phyloP scores from a whole-genome alignment of 30 jellyfish, hydroid and myxozoan species.

The Catostylus mosaicus region DNA sequence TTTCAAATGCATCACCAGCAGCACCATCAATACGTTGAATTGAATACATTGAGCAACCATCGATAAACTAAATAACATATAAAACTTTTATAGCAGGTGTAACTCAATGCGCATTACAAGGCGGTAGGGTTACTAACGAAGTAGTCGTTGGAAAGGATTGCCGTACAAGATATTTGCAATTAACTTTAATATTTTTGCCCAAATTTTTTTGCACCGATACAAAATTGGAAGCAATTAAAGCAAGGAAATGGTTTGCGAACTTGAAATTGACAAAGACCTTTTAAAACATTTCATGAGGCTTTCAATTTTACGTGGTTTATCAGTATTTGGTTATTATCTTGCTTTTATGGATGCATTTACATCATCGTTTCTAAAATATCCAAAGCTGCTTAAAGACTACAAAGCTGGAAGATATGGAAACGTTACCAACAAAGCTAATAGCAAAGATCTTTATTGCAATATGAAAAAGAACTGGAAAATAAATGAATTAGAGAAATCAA shows the following conservation, averaged over 20 bases:
- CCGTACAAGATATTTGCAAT: too few relatives aligned
- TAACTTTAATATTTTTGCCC: too few relatives aligned
- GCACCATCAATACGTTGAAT: background rate
- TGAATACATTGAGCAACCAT: background rate
- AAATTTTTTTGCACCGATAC: too few relatives aligned
- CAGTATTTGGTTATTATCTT: conserved; percentile 63
- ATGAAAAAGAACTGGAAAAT: conserved; percentile 26
- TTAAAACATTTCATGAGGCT: conserved; percentile 48
- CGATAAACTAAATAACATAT: too few relatives aligned
- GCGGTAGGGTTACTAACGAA: background rate
- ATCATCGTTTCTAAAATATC: conserved; percentile 50
- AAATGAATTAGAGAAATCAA: conserved; percentile 42
- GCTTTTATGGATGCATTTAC: conserved; percentile 70
- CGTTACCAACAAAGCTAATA: conserved; percentile 44
- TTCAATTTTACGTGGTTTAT: conserved; percentile 55
- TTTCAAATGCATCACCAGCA: too few relatives aligned
- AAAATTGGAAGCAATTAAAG: too few relatives aligned
- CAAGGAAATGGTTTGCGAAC: background rate
- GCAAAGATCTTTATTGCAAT: conserved; percentile 69
- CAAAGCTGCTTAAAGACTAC: conserved; percentile 39
- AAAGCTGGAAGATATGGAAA: conserved; percentile 47
- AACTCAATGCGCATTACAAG: background rate
- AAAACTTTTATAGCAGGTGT: background rate
- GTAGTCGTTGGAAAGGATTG: background rate
- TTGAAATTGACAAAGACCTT: conserved; percentile 33